phyloP scores from a whole-genome alignment of 2,113 vertebrate species.

The Epinephelus moara region DNA sequence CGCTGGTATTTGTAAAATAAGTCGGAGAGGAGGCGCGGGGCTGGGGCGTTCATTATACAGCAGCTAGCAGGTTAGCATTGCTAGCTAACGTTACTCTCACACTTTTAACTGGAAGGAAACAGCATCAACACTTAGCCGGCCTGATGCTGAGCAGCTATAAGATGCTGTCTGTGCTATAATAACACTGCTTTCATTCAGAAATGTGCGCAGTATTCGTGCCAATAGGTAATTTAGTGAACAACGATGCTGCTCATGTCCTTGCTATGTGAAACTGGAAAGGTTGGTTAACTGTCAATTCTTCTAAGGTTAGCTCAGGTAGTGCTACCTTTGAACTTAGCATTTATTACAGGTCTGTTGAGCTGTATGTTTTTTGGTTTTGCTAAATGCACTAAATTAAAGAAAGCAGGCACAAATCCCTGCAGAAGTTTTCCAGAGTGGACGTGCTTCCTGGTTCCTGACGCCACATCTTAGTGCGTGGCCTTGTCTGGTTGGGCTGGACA shows the following conservation, averaged over 20 bases:
- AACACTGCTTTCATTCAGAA: not conserved
- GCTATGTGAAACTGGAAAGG: not conserved
- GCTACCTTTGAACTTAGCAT: conserved; percentile 11
- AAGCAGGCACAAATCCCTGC: not conserved
- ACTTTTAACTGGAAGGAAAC: conserved; percentile 39
- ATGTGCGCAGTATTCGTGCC: not conserved
- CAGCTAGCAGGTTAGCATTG: conserved; percentile 67
- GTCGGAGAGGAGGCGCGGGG: accelerated
- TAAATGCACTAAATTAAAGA: not conserved
- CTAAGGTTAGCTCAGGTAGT: not conserved
- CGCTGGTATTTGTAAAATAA: not conserved
- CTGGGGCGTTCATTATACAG: conserved; percentile 11
- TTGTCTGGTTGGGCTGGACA: conserved; percentile 74
- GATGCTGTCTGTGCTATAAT: not conserved
- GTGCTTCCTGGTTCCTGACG: conserved; percentile 74
- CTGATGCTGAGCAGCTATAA: not conserved
- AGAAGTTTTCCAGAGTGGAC: conserved; percentile 21
- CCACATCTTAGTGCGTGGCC: conserved; percentile 74
- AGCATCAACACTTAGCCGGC: conserved; percentile 40
- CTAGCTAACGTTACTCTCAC: conserved; percentile 25
- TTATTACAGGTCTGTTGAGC: not conserved
- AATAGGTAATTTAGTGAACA: not conserved
- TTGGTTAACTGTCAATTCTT: not conserved
- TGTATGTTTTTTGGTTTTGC: not conserved
- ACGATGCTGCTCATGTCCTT: not conserved